Evolutionary conservation across 2,888 invertebrate species (phyloP), one percentile per base, ranked within the genome.

Genomic region (Scaptomyza caliginosa): DNA sequence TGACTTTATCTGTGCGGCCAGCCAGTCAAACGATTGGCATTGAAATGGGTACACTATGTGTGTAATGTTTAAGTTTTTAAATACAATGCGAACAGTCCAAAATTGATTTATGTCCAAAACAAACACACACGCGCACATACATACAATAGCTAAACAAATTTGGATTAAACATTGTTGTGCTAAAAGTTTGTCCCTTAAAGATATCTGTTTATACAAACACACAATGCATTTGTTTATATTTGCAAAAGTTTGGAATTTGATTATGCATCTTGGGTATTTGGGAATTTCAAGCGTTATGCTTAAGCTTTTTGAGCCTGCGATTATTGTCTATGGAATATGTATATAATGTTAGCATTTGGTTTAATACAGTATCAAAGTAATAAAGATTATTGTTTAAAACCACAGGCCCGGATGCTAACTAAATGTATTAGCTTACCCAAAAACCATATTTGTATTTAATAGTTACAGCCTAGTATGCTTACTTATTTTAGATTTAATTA

Each of bases 1-100:
- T 81, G 85, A 85, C 85, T 66, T 84, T 81, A 81, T 84, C 85
- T 77, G 71, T 59, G 64, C 54, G 67, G 64, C 58, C 60, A 32
- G 50, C 68, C 73, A 83, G 64, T 52, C 80, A 68, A 76, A 57
- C 69, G 71, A 65, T 77, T 77, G 82, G 78, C 71, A 71, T 77
- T 71, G 74, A 74, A 74, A 77, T 77, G 77, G 63, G 77, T 77
- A 49, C 62, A 45, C 38, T 56, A 62, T 70, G 68, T 62, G 62
- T 42, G 42, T 40, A 67, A 49, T 68, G 74, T 45, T 32, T 60
- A 26, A 51, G 39, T 30, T 58, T 51, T 51, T 55, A 39, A 55
- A 67, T 55, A 67, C 55, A 63, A 67, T 55, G 64, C 45, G 49
- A 65, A 17, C 21, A 11, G 51, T 54, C 45, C 24, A 69, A 55